These are phyloP conservation scores for Zaprionus bogoriensis DNA, from an alignment of 2,888 invertebrate genomes.

Conservation along the genomic window DNA sequence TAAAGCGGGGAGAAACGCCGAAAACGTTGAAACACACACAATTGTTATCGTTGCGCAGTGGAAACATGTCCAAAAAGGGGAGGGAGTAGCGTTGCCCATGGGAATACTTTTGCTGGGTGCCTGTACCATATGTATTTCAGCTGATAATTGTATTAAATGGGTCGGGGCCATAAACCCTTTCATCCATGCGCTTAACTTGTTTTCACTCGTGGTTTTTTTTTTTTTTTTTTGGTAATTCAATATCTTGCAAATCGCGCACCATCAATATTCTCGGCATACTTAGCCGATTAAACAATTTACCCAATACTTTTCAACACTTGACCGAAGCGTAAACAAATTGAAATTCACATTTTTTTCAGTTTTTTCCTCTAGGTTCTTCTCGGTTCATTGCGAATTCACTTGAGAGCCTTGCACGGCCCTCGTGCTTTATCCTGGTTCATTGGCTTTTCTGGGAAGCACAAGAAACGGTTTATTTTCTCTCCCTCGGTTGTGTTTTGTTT, in stretches of 20 bases:
- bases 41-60: constrained; percentile 55
- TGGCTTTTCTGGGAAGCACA: constrained; percentile 44
- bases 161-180: no score
- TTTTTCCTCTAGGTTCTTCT: not conserved
- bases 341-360: not conserved
- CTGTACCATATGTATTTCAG: not conserved
- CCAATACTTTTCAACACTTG: not conserved
- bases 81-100: constrained; percentile 22
- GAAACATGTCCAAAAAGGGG: no score
- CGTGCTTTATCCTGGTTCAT: constrained; percentile 29
- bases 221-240: not conserved
- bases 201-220: not conserved
- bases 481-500: constrained; percentile 1
- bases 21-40: constrained; percentile 18
- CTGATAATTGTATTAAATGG: no score
- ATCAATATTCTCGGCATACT: not conserved
- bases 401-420: no score
- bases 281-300: not conserved
- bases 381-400: not conserved
- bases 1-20: constrained; percentile 42
- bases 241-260: not conserved
- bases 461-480: constrained; percentile 25
- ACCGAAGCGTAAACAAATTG: not conserved
- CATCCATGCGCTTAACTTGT: no score
- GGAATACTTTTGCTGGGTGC: constrained; percentile 8